Base-by-base conservation (phyloP, 2,797 vertebrate species). In the Tiaroga cobitis region DNA sequence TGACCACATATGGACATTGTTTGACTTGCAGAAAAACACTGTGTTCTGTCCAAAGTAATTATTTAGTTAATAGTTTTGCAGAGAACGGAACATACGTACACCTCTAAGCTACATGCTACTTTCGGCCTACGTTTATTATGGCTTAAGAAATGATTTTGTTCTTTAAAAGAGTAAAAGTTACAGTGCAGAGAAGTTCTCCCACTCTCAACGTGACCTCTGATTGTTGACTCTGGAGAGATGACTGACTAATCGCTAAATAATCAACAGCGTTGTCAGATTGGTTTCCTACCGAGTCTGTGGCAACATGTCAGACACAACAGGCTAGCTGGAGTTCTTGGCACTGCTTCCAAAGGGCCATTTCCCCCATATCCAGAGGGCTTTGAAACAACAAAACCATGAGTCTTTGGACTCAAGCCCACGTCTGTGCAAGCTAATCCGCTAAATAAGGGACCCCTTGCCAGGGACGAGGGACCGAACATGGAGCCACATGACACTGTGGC, bases 361-460 rank as follows among this genome's bases (percentile, higher is more conserved):
- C 87, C 84, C 73, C 86, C 84, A 83, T 81, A 90, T 88, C 87
- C 89, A 90, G 89, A 87, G 87, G 89, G 87, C 86, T 90, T 90
- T 89, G 89, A 90, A 89, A 88, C 96, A 95, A 95, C 95, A 96
- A 95, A 95, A 96, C 95, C 95, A 96, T 96, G 96, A 96, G 96
- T 95, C 95, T 96, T 90, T 97, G 96, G 96, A 96, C 95, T 94
- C 91, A 92, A 95, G 96, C 96, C 95, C 95, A 96, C 94, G 94
- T 95, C 95, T 96, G 86, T 95, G 95, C 94, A 94, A 94, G 96
- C 95, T 97, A 97, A 97, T 96, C 96, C 96, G 95, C 89, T 92
- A 95, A 96, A 96, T 96, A 96, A 96, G 96, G 95, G 96, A 96
- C 95, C 95, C 95, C 95, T 94, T 96, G 96, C 96, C 95, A 96